These are phyloP conservation scores for Rhagium mordax DNA, from an alignment of 2,888 invertebrate genomes.

Conservation along the genomic window DNA sequence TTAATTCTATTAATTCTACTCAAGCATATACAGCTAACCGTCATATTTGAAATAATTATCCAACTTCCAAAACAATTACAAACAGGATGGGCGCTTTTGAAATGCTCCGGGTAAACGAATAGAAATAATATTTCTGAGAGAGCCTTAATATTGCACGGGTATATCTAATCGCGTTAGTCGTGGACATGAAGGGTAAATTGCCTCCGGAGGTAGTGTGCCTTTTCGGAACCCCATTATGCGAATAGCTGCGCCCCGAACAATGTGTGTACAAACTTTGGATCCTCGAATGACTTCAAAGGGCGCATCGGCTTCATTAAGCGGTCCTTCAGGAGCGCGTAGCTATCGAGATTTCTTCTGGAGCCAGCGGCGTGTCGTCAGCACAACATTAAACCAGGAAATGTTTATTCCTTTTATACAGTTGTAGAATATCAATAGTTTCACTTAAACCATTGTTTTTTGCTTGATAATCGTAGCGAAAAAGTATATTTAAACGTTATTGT, in stretches of 20 bases:
- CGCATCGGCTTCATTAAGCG: conserved; percentile 45
- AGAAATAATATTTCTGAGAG: conserved; percentile 13
- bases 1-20: not conserved
- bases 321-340: not conserved
- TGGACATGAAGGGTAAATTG: conserved; percentile 16
- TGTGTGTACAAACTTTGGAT: conserved; percentile 44
- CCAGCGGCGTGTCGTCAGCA: not conserved
- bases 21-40: not conserved
- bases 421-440: no score
- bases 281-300: conserved; percentile 44
- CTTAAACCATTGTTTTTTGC: no score
- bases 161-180: conserved; percentile 11
- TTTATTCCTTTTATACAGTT: no score
- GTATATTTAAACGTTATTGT: no score
- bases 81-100: not conserved
- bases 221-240: conserved; percentile 42
- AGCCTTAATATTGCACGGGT: not conserved
- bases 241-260: conserved; percentile 41
- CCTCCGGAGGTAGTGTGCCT: conserved; percentile 28
- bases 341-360: not conserved
- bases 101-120: not conserved
- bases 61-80: conserved; percentile 18
- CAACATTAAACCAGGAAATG: no score
- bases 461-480: no score
- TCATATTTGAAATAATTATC: not conserved